phyloP scores from a whole-genome alignment of 2,888 invertebrate species.

The Melinopterus prodromus region DNA sequence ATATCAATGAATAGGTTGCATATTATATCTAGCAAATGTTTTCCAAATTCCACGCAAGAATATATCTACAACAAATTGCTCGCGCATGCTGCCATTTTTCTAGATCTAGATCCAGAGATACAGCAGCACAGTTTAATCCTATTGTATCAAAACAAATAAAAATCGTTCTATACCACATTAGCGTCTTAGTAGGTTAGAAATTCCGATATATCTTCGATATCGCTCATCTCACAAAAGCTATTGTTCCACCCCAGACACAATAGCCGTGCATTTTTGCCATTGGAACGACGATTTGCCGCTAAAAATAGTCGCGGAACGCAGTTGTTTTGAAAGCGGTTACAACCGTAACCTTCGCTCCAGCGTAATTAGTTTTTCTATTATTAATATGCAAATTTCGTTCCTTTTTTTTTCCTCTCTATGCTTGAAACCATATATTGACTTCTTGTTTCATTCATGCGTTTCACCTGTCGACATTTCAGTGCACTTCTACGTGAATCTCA shows the following conservation, averaged over 20 bases:
- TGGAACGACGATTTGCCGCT: neutral
- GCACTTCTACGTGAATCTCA: neutral
- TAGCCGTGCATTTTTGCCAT: neutral
- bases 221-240: neutral
- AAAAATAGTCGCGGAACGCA: neutral
- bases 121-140: too few relatives aligned
- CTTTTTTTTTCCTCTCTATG: neutral
- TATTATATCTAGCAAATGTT: too few relatives aligned
- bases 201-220: neutral
- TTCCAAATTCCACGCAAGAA: too few relatives aligned
- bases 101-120: too few relatives aligned
- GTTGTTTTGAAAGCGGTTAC: neutral
- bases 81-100: too few relatives aligned
- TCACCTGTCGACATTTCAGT: neutral
- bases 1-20: too few relatives aligned
- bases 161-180: neutral
- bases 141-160: neutral
- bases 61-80: too few relatives aligned
- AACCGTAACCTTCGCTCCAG: neutral
- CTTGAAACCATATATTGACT: neutral
- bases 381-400: neutral
- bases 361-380: conserved; percentile 4
- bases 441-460: conserved; percentile 4
- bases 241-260: neutral
- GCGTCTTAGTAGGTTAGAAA: neutral